Percentiles rank a stretch among this genome's conserved stretches.
Evolutionary conservation across 1,140 invertebrate genomes (phyloP).

Genomic region (Drosophila grimshawi): DNA sequence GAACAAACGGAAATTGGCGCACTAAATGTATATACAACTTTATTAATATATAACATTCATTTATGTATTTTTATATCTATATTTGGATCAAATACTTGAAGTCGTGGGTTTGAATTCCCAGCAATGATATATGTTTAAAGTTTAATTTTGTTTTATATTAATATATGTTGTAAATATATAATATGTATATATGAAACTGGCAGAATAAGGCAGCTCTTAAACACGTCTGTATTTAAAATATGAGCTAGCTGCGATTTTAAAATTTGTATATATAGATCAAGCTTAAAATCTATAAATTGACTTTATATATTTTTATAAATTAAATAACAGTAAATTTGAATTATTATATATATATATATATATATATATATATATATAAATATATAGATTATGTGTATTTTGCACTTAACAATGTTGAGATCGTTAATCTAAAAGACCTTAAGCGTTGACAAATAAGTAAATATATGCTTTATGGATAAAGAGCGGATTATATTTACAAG

Average conservation of each 20-base stretch:
- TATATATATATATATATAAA: background rate
- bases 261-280: no score
- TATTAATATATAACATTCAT: background rate
- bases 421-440: background rate
- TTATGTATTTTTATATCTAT: no score
- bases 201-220: background rate
- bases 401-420: slow-evolving; percentile 11
- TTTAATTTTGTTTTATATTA: background rate
- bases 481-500: background rate
- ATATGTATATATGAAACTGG: background rate
- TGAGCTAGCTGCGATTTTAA: background rate
- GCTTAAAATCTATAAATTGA: no score
- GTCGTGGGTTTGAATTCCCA: no score
- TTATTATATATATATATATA: background rate
- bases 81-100: no score
- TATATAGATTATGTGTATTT: background rate
- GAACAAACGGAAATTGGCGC: background rate
- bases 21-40: background rate
- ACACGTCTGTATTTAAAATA: background rate
- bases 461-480: background rate
- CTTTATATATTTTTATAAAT: background rate
- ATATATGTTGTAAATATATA: slow-evolving; percentile 9
- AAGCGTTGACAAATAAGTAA: background rate
- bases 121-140: background rate
- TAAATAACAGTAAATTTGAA: background rate